Percentiles rank a stretch among this genome's conserved stretches.
phyloP scores from a whole-genome alignment of 2,797 vertebrate genomes.

The Lindbergichthys nudifrons region DNA sequence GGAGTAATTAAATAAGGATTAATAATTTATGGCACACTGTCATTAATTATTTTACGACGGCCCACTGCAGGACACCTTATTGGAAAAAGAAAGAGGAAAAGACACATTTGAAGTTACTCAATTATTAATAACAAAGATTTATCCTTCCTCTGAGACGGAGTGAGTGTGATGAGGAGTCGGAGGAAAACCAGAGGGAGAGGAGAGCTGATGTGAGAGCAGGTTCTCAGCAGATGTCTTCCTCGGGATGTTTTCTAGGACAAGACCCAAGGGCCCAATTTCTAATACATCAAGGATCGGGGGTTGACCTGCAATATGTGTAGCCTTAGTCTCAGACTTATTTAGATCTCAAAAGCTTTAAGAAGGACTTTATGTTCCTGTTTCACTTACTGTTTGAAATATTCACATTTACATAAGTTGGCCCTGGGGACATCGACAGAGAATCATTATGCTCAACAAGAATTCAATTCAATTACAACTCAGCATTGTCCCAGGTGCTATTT shows the following conservation, averaged over 20 bases:
- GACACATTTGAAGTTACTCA: conserved; percentile 81
- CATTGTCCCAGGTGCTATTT: conserved; percentile 2
- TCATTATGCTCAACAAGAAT: conserved; percentile 16
- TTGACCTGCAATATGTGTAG: conserved; percentile 61
- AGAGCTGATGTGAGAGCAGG: conserved; percentile 49
- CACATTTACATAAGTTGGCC: conserved; percentile 13
- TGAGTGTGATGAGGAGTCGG: conserved; percentile 30
- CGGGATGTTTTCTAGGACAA: conserved; percentile 71
- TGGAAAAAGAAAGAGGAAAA: conserved; percentile 78
- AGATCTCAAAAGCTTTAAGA: conserved; percentile 49
- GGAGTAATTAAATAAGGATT: conserved; percentile 83
- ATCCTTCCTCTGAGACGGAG: conserved; percentile 64
- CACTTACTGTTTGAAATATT: conserved; percentile 23
- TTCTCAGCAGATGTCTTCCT: conserved; percentile 55
- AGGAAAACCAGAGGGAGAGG: conserved; percentile 48
- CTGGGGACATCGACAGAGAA: background rate
- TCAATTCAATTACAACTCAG: conserved; percentile 20
- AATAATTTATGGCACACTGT: conserved; percentile 78
- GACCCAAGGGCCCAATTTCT: conserved; percentile 70
- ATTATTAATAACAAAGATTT: conserved; percentile 83
- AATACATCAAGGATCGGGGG: conserved; percentile 57
- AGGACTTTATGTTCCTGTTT: conserved; percentile 19
- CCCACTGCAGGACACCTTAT: conserved; percentile 76
- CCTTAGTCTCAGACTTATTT: conserved; percentile 52
- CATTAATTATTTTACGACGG: conserved; percentile 78